These are phyloP conservation scores for Cephalopholis sonnerati DNA, from an alignment of 2,113 vertebrate genomes.

Conservation along the genomic window DNA sequence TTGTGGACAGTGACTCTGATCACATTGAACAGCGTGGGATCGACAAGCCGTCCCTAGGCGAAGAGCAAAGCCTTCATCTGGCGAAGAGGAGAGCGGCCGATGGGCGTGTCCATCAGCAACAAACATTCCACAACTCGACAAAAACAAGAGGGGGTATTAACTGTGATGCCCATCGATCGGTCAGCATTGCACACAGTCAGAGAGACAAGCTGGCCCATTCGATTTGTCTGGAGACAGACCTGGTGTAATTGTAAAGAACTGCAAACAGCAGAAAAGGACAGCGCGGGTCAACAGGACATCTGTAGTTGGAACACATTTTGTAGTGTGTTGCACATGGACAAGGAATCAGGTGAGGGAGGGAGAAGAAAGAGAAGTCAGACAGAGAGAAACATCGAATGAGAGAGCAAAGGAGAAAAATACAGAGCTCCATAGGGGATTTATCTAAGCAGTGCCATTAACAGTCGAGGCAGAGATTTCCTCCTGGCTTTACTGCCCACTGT, in stretches of 20 bases:
- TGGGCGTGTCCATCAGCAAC: slow-evolving; percentile 61
- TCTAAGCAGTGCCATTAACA: slow-evolving; percentile 81
- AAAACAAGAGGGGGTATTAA: slow-evolving; percentile 79
- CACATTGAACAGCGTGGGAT: slow-evolving; percentile 77
- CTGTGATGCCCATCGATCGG: slow-evolving; percentile 76
- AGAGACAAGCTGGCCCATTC: slow-evolving; percentile 67
- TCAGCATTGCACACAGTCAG: slow-evolving; percentile 58
- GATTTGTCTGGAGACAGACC: slow-evolving; percentile 71
- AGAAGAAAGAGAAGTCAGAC: slow-evolving; percentile 16
- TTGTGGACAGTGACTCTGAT: slow-evolving; percentile 77
- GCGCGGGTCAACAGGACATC: slow-evolving; percentile 49
- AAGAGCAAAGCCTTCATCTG: slow-evolving; percentile 53
- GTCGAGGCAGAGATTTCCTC: slow-evolving; percentile 71
- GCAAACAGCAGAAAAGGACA: slow-evolving; percentile 57
- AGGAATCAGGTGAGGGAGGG: slow-evolving; percentile 6
- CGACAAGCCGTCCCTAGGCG: slow-evolving; percentile 64
- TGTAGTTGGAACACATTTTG: slow-evolving; percentile 49
- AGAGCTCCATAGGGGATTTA: slow-evolving; percentile 65
- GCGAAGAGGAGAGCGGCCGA: slow-evolving; percentile 44
- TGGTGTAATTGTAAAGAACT: slow-evolving; percentile 62
- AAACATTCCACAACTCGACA: slow-evolving; percentile 76
- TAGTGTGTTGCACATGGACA: slow-evolving; percentile 21
- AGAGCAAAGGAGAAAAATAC: slow-evolving; percentile 24
- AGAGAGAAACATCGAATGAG: slow-evolving; percentile 14
- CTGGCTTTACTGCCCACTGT: slow-evolving; percentile 68